Evolutionary conservation across 37 sponge, comb jelly and placozoan species (phyloP).

Genomic region (Ianthella basta): DNA sequence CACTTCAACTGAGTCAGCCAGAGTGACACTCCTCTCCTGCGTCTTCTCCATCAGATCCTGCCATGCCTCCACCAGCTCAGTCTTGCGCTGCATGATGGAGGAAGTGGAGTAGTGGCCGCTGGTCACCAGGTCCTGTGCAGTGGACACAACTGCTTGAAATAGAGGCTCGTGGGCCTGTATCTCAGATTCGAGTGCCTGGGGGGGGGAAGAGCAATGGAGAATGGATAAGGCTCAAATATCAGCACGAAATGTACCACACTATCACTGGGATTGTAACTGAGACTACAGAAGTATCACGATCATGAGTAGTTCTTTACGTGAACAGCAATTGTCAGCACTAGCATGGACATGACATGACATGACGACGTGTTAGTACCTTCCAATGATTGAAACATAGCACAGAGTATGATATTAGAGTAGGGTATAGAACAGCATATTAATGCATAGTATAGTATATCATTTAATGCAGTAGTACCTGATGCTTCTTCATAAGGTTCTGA

Average conservation of each 20-base stretch:
- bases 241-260: not conserved
- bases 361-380: no score
- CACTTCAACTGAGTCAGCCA: constrained; percentile 64
- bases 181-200: constrained; percentile 78
- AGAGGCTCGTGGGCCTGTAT: constrained; percentile 71
- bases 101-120: constrained; percentile 70
- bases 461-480: constrained; percentile 78
- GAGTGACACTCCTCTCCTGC: constrained; percentile 48
- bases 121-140: constrained; percentile 66
- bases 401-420: no score
- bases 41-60: constrained; percentile 53
- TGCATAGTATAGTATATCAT: no score
- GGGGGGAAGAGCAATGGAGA: no score
- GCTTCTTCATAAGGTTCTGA: constrained; percentile 80
- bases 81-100: constrained; percentile 43
- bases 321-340: no score
- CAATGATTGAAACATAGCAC: no score
- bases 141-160: constrained; percentile 43
- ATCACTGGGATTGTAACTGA: not conserved
- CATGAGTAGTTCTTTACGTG: no score
- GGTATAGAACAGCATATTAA: no score
- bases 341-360: no score
- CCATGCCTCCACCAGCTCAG: constrained; percentile 62
- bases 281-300: not conserved
- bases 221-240: not conserved